Evolutionary conservation across 1,140 invertebrate species (phyloP), one percentile per base, ranked within the genome.

Genomic region (Diorhabda carinulata): DNA sequence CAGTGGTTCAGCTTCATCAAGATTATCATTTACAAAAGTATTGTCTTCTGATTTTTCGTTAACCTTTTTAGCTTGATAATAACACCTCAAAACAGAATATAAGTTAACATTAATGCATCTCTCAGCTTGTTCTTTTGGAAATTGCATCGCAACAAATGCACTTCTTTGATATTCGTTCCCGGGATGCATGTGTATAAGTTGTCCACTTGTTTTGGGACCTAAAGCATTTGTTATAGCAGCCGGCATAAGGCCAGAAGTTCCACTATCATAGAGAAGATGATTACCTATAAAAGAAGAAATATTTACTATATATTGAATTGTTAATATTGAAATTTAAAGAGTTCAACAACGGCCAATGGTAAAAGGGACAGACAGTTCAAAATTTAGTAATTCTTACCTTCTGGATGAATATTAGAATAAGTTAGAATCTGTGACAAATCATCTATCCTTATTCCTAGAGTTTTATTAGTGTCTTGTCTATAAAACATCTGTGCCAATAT

Each of bases 221-320:
- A 91, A 86, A 59, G 86, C 85, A 77, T 91, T 89, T 40, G 98
- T 79, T 73, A 98, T 84, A 57, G 92, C 88, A 0, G 95, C 93
- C 43, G 92, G 86, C 9, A 95, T 78, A 44, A 98, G 82, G 1
- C 95, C 96, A 76, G 88, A 87, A 59, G 90, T 92, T 25, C 92
- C 92, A 72, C 91, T 93, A 75, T 98, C 96, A 78, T 96, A 95
- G 0, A 98, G 81, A 61, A 96, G 81, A 81, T 93, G 93, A 60
- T 87, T 2, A 41, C 65, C 58, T 67, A 40, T 25, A 67, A 67
- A 67, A 3, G 10, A 8, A 52, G 47, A 52, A 52, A 52, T 52
- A 52, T 6, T 5, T 52, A 6, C 1, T 52, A 52, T 52, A 9
- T 52, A 52, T 52, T 5, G 47, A 52, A 52, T 9, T 52, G 5